Base-by-base conservation (phyloP, 2,888 invertebrate species). In the Crossocerus cetratus region DNA sequence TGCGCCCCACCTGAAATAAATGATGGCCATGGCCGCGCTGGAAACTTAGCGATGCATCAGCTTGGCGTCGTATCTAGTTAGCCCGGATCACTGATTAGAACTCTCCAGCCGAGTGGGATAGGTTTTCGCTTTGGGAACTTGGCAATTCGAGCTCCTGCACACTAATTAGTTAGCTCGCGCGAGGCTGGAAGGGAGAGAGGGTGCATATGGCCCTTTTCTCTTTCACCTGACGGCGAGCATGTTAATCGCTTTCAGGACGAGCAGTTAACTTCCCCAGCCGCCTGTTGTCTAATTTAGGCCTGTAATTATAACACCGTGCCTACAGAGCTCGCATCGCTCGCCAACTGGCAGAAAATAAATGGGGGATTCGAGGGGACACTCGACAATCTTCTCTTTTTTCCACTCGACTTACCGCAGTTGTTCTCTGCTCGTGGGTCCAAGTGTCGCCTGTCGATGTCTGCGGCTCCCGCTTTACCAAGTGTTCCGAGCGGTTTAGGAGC, bases 51-150 rank as follows among this genome's bases (percentile, higher is more conserved):
- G n/a, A 49, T 16, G 49, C n/a, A 16, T 16, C 16, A 49, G 16
- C 16, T 49, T 49, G 32, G 11, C 32, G 32, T 32, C 32, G 32
- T 32, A 32, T 32, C 11, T 14, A 49, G 49, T 49, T 49, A 16
- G n/a, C 49, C 49, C 1, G 49, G n/a, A 4, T 49, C 32, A 32
- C 32, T 32, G 32, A 32, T 32, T 32, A 32, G 32, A 49, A 16
- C 16, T 49, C n/a, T 2, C 49, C 49, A 16, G 49, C 49, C 4
- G n/a, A 49, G 49, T 49, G n/a, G 49, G 16, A 49, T 49, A 49
- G 49, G 49, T 49, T 49, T 16, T 49, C 49, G 49, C 49, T 49
- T 49, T 49, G 49, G 16, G n/a, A 49, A 49, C n/a, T 49, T 49
- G 2, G 49, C 49, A 14, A 16, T 16, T 49, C 49, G 49, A 49